phyloP scores from a whole-genome alignment of 2,113 vertebrate genomes.

The Gadus macrocephalus region DNA sequence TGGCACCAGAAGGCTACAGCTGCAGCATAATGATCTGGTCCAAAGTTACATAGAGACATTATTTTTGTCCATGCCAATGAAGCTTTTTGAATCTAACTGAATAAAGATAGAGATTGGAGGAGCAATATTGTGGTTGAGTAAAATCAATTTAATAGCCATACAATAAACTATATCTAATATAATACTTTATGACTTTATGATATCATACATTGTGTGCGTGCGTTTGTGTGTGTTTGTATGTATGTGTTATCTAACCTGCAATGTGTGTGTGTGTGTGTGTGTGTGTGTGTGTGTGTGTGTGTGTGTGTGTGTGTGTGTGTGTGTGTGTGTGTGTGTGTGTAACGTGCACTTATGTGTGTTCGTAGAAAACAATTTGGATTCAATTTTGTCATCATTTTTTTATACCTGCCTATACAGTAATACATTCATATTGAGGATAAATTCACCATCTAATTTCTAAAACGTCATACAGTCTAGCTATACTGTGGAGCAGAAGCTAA shows the following conservation, averaged over 20 bases:
- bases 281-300: not conserved
- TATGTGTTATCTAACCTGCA: not conserved
- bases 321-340: not conserved
- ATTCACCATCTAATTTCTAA: too few species aligned
- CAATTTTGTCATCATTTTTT: too few species aligned
- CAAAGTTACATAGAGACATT: too few species aligned
- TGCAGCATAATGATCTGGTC: too few species aligned
- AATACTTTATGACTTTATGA: too few species aligned
- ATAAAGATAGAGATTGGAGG: not conserved
- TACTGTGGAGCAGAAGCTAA: too few species aligned
- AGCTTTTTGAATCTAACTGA: not conserved
- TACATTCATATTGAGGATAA: too few species aligned
- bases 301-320: not conserved
- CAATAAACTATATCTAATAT: too few species aligned
- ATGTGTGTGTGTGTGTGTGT: not conserved
- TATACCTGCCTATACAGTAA: too few species aligned
- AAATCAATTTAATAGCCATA: not conserved
- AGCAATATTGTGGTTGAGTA: not conserved
- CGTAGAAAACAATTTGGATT: too few species aligned
- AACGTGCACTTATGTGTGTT: not conserved
- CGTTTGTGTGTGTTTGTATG: not conserved
- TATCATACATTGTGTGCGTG: not conserved
- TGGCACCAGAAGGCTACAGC: too few species aligned
- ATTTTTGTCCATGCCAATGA: not conserved
- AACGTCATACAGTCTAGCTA: too few species aligned